Conservation (phyloP, 2,888 invertebrate genomes). For the Choreutis nemorana region DNA sequence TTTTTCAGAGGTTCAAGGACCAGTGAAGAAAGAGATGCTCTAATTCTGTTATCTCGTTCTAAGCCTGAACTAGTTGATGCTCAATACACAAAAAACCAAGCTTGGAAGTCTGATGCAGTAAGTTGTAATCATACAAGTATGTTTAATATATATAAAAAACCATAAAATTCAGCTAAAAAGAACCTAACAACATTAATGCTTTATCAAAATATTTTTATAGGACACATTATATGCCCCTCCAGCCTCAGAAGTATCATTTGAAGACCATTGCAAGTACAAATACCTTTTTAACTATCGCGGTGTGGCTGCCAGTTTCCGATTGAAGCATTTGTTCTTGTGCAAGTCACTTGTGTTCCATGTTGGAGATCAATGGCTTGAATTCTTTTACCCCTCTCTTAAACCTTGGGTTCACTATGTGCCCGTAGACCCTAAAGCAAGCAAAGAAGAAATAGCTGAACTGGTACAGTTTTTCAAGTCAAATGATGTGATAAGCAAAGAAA, state of each 20-base stretch:
- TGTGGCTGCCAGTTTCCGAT: constrained; percentile 96
- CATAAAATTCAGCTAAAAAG: not conserved
- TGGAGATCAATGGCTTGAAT: constrained; percentile 93
- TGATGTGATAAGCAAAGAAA: constrained; percentile 76
- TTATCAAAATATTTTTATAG: constrained; percentile 39
- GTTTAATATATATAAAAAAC: not conserved
- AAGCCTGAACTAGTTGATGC: constrained; percentile 86
- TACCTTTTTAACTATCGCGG: constrained; percentile 97
- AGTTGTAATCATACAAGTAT: constrained; percentile 9
- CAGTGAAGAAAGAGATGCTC: constrained; percentile 86
- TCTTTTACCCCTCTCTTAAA: constrained; percentile 88
- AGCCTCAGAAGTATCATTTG: constrained; percentile 86
- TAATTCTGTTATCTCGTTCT: constrained; percentile 81
- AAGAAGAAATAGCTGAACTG: constrained; percentile 74
- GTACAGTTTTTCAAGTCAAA: constrained; percentile 79
- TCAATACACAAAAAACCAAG: constrained; percentile 97
- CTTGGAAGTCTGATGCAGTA: constrained; percentile 93
- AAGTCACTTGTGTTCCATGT: constrained; percentile 94
- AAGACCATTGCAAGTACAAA: constrained; percentile 92
- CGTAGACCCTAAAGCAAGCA: constrained; percentile 68
- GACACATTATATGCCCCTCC: constrained; percentile 88
- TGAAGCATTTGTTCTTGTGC: constrained; percentile 94
- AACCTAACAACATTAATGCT: not conserved
- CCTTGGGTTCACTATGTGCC: constrained; percentile 98
- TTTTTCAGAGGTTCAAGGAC: constrained; percentile 97